Base-by-base conservation (phyloP, 2,888 invertebrate genomes). In the Frankliniella intonsa region DNA sequence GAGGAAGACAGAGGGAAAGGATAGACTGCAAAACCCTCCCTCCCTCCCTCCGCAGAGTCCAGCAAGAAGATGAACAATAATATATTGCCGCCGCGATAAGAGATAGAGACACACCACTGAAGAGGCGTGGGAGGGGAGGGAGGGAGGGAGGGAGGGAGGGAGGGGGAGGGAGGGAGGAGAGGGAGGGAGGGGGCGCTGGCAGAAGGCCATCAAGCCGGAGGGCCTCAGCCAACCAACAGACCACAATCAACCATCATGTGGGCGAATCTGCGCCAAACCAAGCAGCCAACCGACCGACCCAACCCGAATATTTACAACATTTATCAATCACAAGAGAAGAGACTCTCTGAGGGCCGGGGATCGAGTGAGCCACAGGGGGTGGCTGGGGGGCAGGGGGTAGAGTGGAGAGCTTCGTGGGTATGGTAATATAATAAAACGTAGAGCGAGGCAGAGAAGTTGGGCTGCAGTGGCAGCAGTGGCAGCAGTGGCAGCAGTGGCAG, bases 61-160 rank as follows among this genome's bases (percentile, higher is more conserved):
- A 22, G 69, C 69, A 76, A 76, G 69, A 76, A 76, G 69, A 76
- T 76, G 69, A 22, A 76, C 69, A 76, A 76, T 25, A 76, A 76
- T 76, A 76, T 25, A 76, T 76, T 8, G 69, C 69, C 9, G 25
- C 69, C 69, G 25, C 22, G 69, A 76, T 76, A 76, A 76, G 25
- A 76, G 69, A 76, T 76, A 76, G 69, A 76, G 69, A 76, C 69
- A 69, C 69, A 25, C 69, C 55, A 55, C 55, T 55, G 55, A 55
- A 25, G 69, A 76, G 69, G 69, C 69, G 11, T 12, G 69, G 55
- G 55, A 55, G 55, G 55, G 55, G 55, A 55, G 55, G 14, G 55
- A 1, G 5, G 55, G 1, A 12, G 55, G 55, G 69, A 76, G 69
- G 25, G 25, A 12, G 38, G 38, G 38, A 38, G 38, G 38, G 25